Evolutionary conservation across 2,797 vertebrate species (phyloP).

Genomic region (Scomberomorus guttatus): DNA sequence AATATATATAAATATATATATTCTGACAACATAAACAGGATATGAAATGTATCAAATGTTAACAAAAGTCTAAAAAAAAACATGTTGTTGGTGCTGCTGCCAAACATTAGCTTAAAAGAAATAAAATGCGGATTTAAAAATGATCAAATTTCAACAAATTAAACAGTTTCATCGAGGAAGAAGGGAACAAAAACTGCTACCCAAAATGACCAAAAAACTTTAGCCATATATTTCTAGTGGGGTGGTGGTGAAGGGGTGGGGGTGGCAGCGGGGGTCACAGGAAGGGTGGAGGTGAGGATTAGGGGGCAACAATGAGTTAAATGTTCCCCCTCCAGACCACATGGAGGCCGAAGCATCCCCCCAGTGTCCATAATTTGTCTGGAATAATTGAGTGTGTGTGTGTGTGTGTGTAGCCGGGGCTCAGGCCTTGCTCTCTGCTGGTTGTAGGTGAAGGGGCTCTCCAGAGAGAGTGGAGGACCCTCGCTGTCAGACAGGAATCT

Average conservation of each 20-base stretch:
- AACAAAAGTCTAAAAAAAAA: not conserved
- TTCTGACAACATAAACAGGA: not conserved
- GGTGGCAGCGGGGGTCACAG: constrained; percentile 61
- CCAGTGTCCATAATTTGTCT: constrained; percentile 86
- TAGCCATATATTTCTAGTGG: not conserved
- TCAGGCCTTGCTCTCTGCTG: constrained; percentile 70
- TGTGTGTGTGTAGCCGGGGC: constrained; percentile 47
- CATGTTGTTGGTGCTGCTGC: not conserved
- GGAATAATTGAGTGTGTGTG: constrained; percentile 75
- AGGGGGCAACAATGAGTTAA: constrained; percentile 84
- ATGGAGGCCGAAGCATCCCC: constrained; percentile 79
- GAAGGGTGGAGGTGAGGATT: constrained; percentile 77
- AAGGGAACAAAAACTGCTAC: not conserved
- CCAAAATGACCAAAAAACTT: not conserved
- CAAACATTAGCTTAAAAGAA: not conserved
- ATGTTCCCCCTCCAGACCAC: constrained; percentile 78
- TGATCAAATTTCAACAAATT: not conserved
- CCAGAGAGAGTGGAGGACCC: constrained; percentile 83
- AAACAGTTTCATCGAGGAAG: not conserved
- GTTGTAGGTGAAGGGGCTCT: constrained; percentile 85
- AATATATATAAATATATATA: not conserved
- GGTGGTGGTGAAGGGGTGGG: not conserved
- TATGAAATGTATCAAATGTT: not conserved
- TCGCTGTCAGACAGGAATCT: constrained; percentile 88
- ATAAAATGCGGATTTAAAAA: not conserved